phyloP scores from a whole-genome alignment of 1,140 invertebrate genomes.

The Leptopilina clavipes region DNA sequence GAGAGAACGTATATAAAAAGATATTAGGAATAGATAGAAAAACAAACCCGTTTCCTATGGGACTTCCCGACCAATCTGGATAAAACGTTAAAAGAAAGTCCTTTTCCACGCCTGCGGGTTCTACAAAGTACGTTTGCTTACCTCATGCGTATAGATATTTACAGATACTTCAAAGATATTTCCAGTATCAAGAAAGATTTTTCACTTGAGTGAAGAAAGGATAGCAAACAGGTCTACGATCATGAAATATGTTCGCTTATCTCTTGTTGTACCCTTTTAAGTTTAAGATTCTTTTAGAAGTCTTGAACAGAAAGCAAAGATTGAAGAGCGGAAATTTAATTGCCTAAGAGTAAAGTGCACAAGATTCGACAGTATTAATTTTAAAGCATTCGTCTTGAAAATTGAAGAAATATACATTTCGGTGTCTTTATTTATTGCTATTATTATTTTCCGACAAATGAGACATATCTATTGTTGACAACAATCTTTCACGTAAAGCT shows the following conservation, averaged over 20 bases:
- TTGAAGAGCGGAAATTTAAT: too few species aligned
- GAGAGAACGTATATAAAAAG: neutral
- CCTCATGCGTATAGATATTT: neutral
- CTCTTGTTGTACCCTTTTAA: neutral
- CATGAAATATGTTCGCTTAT: neutral
- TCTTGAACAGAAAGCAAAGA: neutral
- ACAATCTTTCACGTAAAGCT: too few species aligned
- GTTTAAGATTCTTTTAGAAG: neutral
- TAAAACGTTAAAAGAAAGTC: neutral
- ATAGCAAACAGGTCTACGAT: neutral
- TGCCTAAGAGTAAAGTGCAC: too few species aligned
- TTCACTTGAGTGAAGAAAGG: slow-evolving; percentile 4
- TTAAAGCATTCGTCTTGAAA: neutral
- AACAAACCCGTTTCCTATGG: neutral
- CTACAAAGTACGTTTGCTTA: neutral
- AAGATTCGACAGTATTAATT: neutral
- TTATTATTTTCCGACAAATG: too few species aligned
- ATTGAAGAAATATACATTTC: too few species aligned
- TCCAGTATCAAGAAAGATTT: slow-evolving; percentile 4
- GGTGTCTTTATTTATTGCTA: too few species aligned
- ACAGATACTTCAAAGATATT: slow-evolving; percentile 1
- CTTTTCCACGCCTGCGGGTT: neutral
- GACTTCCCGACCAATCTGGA: neutral
- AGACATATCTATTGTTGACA: too few species aligned
- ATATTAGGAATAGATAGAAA: neutral